Evolutionary conservation across 2,797 vertebrate species (phyloP).

Genomic region (Eutrigla gurnardus): DNA sequence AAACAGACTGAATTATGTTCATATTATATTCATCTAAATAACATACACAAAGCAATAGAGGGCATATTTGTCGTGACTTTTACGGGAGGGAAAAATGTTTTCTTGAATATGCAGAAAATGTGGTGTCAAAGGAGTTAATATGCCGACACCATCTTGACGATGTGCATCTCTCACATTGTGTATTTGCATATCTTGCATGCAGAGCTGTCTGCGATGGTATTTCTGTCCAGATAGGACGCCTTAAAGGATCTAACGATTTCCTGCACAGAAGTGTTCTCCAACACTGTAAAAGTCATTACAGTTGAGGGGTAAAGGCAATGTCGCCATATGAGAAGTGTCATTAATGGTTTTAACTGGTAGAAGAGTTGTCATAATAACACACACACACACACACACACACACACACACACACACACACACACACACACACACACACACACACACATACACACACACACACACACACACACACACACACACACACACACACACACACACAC

Average conservation of each 20-base stretch:
- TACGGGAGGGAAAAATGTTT: background rate
- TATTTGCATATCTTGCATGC: slow-evolving; percentile 1
- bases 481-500: background rate
- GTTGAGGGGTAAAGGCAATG: background rate
- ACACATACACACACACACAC: background rate
- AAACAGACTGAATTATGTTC: background rate
- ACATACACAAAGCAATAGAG: background rate
- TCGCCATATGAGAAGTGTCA: background rate
- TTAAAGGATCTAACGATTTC: slow-evolving; percentile 1
- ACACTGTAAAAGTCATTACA: background rate
- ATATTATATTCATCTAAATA: background rate
- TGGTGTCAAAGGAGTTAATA: background rate
- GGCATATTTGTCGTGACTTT: background rate
- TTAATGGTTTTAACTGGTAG: background rate
- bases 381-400: background rate
- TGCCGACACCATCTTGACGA: background rate
- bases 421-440: background rate
- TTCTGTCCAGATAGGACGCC: background rate
- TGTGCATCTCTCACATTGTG: background rate
- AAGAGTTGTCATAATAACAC: background rate
- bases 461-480: background rate
- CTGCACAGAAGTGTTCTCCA: slow-evolving; percentile 1
- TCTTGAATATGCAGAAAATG: slow-evolving; percentile 19
- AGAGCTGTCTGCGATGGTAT: background rate
- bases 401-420: background rate